Evolutionary conservation across 1,140 invertebrate genomes (phyloP).

Genomic region (Maconellicoccus hirsutus): DNA sequence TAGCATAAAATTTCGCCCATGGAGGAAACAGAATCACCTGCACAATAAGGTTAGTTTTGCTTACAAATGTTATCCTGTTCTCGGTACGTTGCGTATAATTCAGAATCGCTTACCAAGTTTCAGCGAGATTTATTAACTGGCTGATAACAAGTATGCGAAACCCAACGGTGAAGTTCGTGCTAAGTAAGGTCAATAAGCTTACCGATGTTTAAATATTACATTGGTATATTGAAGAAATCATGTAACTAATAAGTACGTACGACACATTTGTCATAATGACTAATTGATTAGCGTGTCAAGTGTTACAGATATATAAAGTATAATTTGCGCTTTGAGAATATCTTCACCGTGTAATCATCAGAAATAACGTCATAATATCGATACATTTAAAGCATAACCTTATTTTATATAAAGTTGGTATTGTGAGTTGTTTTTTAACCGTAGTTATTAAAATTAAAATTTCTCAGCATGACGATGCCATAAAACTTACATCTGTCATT

Average conservation of each 20-base stretch:
- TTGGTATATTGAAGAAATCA: too few relatives aligned
- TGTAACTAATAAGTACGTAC: neutral
- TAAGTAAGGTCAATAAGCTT: constrained; percentile 9
- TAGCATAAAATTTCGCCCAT: too few relatives aligned
- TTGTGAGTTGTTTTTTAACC: neutral
- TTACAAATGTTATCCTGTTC: neutral
- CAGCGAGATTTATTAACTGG: neutral
- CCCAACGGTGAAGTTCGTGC: constrained; percentile 6
- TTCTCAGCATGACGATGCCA: neutral
- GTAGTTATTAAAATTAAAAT: neutral
- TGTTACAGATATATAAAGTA: neutral
- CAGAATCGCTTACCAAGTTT: neutral
- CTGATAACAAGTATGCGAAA: constrained; percentile 3
- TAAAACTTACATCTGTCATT: neutral
- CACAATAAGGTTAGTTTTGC: too few relatives aligned
- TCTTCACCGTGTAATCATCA: too few relatives aligned
- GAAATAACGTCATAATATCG: too few relatives aligned
- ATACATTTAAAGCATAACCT: too few relatives aligned
- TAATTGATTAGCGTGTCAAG: neutral
- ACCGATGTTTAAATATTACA: neutral
- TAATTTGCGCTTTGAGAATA: neutral
- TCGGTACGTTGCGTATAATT: neutral
- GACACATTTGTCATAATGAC: neutral
- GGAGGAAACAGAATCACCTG: too few relatives aligned
- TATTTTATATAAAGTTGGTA: neutral